Evolutionary conservation across 2,888 invertebrate genomes (phyloP), one percentile per base, ranked within the genome.

Genomic region (Drosophila fungiperda): DNA sequence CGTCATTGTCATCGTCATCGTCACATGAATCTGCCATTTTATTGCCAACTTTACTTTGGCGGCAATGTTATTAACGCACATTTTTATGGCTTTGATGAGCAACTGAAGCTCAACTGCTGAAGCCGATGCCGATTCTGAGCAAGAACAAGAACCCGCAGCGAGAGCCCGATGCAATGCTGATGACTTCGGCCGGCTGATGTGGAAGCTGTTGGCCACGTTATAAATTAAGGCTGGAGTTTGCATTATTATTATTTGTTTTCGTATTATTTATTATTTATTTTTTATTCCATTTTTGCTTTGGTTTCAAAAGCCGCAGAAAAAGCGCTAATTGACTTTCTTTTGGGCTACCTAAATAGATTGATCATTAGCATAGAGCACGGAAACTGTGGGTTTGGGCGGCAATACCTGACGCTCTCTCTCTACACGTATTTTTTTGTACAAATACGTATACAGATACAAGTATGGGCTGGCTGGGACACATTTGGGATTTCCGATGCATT

Each of bases 21-120:
- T 85, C 85, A 79, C 91, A 90, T 90, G 90, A 90, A 90, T 90
- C 90, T 87, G 90, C 90, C 89, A 89, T 84, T 90, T 90, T 90
- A 90, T 90, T 76, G 84, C 80, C 86, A 84, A 87, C 76, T 83
- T 85, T 65, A 82, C 90, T 90, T 90, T 90, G 90, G 91, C 90
- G 90, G 90, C 86, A 89, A 82, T 78, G 83, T 84, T 87, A 90
- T 90, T 90, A 90, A 90, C 89, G 90, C 89, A 87, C 86, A 84
- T 84, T 90, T 90, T 90, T 86, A 90, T 86, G 81, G 77, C 74
- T 76, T 73, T 79, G 78, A 78, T 76, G 77, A 69, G 73, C 68
- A 69, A 76, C 78, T 61, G 70, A 78, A 68, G 78, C 71, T 77
- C 68, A 62, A 64, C 32, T 63, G 32, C 63, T 50, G 40, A 35